These are phyloP conservation scores for Drosophila emarginata DNA, from an alignment of 2,888 invertebrate genomes.

Conservation along the genomic window DNA sequence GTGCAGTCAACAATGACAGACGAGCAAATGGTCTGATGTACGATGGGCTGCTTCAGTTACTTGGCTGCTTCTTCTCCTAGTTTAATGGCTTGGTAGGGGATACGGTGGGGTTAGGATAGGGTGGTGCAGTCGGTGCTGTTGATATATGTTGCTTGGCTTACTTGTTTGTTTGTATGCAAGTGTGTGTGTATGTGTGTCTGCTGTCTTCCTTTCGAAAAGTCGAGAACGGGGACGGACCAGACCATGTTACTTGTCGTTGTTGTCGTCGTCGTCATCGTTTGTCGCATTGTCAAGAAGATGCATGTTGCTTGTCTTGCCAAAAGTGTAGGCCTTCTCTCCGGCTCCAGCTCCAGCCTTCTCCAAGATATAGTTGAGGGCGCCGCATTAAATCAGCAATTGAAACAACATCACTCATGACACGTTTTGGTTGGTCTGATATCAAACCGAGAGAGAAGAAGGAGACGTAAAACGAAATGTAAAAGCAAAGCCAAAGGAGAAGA, in stretches of 20 bases:
- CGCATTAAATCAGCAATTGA: constrained; percentile 79
- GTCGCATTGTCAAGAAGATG: constrained; percentile 79
- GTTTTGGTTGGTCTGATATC: constrained; percentile 59
- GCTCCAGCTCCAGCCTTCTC: constrained; percentile 14
- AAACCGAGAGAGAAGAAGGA: constrained; percentile 9
- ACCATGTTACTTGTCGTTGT: constrained; percentile 63
- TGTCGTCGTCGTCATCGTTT: constrained; percentile 74
- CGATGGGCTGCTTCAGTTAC: constrained; percentile 50
- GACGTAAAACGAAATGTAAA: constrained; percentile 14
- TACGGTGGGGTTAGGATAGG: not conserved
- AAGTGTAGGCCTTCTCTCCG: constrained; percentile 43
- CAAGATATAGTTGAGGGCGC: constrained; percentile 43
- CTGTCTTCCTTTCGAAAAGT: constrained; percentile 6
- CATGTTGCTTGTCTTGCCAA: constrained; percentile 76
- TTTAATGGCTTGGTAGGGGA: not conserved
- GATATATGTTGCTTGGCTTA: constrained; percentile 73
- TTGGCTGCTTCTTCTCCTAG: constrained; percentile 24
- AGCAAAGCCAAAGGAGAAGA: not conserved
- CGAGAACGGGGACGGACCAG: constrained; percentile 11
- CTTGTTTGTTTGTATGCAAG: constrained; percentile 41
- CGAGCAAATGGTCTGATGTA: constrained; percentile 77
- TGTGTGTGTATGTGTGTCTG: constrained; percentile 4
- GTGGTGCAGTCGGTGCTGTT: constrained; percentile 49
- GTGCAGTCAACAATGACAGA: constrained; percentile 78
- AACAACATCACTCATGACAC: constrained; percentile 79